Evolutionary conservation across 37 sponge, comb jelly and placozoan species (phyloP).

Genomic region (Tethya wilhelma): DNA sequence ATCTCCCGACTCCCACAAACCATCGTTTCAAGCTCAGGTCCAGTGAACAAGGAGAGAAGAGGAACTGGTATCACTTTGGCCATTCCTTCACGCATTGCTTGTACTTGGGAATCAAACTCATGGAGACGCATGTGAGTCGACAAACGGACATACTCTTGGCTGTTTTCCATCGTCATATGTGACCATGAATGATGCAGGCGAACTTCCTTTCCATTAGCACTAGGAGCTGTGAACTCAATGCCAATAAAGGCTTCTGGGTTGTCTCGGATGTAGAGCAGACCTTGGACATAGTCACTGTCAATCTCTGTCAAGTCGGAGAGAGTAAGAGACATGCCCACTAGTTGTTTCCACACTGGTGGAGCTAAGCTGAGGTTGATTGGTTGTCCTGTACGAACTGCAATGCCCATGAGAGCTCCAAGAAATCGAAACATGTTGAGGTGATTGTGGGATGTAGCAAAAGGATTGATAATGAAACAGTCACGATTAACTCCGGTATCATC

Average conservation of each 20-base stretch:
- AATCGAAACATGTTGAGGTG: conserved; percentile 93
- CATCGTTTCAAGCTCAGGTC: conserved; percentile 88
- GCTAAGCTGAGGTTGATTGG: conserved; percentile 87
- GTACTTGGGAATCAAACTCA: conserved; percentile 89
- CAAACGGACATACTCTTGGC: conserved; percentile 80
- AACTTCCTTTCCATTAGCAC: conserved; percentile 82
- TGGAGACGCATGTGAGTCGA: conserved; percentile 88
- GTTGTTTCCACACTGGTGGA: conserved; percentile 95
- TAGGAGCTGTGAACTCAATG: conserved; percentile 87
- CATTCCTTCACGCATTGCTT: conserved; percentile 84
- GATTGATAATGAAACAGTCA: conserved; percentile 95
- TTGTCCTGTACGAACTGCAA: conserved; percentile 90
- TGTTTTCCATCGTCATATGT: conserved; percentile 74
- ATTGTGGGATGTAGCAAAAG: conserved; percentile 67
- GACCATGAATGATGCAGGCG: conserved; percentile 72
- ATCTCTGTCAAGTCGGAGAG: conserved; percentile 82
- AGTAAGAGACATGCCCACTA: conserved; percentile 85
- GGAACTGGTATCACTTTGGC: conserved; percentile 89
- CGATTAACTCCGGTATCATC: conserved; percentile 95
- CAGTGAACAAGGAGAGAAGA: conserved; percentile 90
- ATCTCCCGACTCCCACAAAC: conserved; percentile 93
- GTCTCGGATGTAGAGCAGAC: conserved; percentile 78
- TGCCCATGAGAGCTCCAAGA: conserved; percentile 87
- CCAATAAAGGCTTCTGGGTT: conserved; percentile 87
- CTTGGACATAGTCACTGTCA: conserved; percentile 90